Base-by-base conservation (phyloP, 2,888 invertebrate species). In the Callyntrura guangdongensis region DNA sequence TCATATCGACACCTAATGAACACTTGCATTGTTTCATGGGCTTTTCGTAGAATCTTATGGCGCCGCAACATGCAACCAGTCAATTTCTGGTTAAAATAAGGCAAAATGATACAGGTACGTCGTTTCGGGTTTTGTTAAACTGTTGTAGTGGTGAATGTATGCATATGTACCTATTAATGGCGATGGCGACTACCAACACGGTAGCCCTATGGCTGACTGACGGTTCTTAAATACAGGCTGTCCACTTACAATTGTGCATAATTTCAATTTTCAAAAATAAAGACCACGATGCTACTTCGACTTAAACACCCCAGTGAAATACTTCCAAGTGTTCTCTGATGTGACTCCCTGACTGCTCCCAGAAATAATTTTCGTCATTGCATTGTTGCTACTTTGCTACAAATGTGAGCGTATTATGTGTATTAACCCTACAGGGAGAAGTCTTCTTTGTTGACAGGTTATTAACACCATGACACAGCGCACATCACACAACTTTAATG, bases 361-460 rank as follows among this genome's bases (percentile, higher is more conserved):
- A 72, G 45, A 45, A 72, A 45, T 72, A 67, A 27, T 67, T 45
- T 36, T 36, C 36, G 9, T 36, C 45, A 6, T n/a, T 36, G n/a
- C n/a, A n/a, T n/a, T n/a, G n/a, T 36, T 36, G 36, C 36, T n/a
- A n/a, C 36, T 2, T 36, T 6, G 36, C 36, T 6, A 2, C 36
- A 4, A 36, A 36, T 36, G 36, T 6, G 36, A 36, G 36, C 36
- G 6, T 36, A 36, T 36, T 36, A 36, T n/a, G 36, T 36, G 36
- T 4, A 6, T 36, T 36, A 36, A 36, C 36, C 45, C 22, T 45
- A 45, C 69, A 6, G 20, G 17, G 69, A 74, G 17, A 74, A 49
- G 74, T 74, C 14, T 22, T 22, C 36, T 81, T 81, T 47, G 83
- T 83, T 83, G 83, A 83, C 83, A 83, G 83, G 83, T 83, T 83